Conservation (phyloP, 2,888 invertebrate species). For the Apoda limacodes region DNA sequence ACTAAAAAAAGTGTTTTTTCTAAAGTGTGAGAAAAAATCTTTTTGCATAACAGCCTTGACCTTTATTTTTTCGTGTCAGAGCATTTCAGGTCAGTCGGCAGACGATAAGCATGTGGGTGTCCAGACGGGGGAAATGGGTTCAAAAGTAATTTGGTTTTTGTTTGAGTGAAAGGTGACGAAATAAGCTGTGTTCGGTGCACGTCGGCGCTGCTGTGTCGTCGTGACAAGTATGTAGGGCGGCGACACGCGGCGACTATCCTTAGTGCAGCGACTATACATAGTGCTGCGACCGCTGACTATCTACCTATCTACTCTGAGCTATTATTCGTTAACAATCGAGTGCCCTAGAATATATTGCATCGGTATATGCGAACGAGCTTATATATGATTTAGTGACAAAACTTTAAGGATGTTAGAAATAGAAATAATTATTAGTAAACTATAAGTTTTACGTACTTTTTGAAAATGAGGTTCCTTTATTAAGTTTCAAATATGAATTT, state of each 20-base stretch:
- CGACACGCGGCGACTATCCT: constrained; percentile 29
- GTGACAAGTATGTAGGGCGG: constrained; percentile 50
- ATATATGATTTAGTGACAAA: too few species aligned
- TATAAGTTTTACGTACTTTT: too few species aligned
- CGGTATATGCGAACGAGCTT: too few species aligned
- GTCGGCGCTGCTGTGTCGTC: constrained; percentile 33
- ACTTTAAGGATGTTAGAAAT: too few species aligned
- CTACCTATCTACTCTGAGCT: constrained; percentile 20
- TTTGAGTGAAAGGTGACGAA: constrained; percentile 45
- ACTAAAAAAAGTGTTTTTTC: too few species aligned
- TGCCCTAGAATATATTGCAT: constrained; percentile 29
- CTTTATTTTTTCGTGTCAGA: too few species aligned
- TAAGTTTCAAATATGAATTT: too few species aligned
- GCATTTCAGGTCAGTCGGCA: constrained; percentile 21
- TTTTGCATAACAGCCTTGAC: constrained; percentile 10
- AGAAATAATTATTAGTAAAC: too few species aligned
- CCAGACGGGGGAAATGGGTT: constrained; percentile 45
- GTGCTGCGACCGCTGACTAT: constrained; percentile 27
- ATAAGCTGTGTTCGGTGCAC: too few species aligned
- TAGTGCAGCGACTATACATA: constrained; percentile 54
- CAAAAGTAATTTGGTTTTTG: constrained; percentile 49
- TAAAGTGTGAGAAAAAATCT: too few species aligned
- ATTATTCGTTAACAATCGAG: constrained; percentile 24
- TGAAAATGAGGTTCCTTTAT: too few species aligned
- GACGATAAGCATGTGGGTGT: constrained; percentile 25